These are phyloP conservation scores for Apteryx mantelli DNA, from an alignment of 2,113 vertebrate genomes.

Conservation along the genomic window DNA sequence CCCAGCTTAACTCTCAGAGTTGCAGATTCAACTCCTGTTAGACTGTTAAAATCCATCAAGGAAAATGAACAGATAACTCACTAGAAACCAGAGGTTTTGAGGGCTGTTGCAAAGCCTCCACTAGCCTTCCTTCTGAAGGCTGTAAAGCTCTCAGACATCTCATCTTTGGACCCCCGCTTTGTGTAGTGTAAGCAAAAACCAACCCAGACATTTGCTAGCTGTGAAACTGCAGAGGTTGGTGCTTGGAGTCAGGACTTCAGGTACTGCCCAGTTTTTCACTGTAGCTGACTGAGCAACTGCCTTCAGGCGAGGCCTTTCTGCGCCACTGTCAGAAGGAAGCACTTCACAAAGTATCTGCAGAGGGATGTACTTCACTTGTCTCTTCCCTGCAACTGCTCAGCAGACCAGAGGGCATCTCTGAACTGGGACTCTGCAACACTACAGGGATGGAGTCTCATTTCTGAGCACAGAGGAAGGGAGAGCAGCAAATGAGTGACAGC, in stretches of 20 bases:
- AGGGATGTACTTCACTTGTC: not conserved
- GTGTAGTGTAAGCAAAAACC: not conserved
- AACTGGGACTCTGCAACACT: not conserved
- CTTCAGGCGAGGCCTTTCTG: not conserved
- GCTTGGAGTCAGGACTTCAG: not conserved
- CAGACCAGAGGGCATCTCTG: not conserved
- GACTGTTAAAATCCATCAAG: constrained; percentile 72
- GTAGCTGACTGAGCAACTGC: not conserved
- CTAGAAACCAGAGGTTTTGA: constrained; percentile 64
- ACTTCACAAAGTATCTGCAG: not conserved
- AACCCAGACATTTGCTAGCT: not conserved
- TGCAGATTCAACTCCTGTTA: constrained; percentile 60
- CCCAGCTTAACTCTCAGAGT: constrained; percentile 59
- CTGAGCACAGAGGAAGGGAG: not conserved
- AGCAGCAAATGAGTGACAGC: not conserved
- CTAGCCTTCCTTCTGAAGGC: not conserved
- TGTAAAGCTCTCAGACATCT: not conserved
- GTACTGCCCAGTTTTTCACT: not conserved
- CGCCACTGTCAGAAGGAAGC: not conserved
- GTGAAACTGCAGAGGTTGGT: not conserved
- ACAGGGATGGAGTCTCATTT: not conserved
- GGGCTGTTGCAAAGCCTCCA: not conserved
- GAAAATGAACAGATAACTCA: constrained; percentile 60
- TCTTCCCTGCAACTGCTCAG: not conserved
- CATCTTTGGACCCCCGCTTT: not conserved